Conservation (phyloP, 2,888 invertebrate species). For the Calephelis perditalis region DNA sequence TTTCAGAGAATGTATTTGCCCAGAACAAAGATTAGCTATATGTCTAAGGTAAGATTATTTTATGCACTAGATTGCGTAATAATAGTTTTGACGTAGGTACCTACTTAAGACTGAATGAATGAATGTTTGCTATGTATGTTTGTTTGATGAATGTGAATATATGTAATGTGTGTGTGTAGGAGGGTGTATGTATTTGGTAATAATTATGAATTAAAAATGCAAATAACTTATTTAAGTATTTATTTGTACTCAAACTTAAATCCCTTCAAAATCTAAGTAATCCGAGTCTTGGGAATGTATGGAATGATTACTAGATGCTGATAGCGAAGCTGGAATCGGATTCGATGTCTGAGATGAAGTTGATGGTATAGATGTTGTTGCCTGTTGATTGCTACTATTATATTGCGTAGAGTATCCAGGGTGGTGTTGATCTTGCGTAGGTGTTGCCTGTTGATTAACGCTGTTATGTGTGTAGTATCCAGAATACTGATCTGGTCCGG, state of each 20-base stretch:
- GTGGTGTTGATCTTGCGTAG: slow-evolving; percentile 34
- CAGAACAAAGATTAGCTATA: neutral
- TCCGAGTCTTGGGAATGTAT: slow-evolving; percentile 33
- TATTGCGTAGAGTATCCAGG: slow-evolving; percentile 25
- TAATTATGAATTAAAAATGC: slow-evolving; percentile 32
- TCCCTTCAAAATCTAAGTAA: slow-evolving; percentile 34
- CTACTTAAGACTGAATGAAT: too few relatives aligned
- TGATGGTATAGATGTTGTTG: slow-evolving; percentile 2
- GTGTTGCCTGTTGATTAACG: slow-evolving; percentile 32
- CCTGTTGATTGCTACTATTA: neutral
- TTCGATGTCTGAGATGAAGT: slow-evolving; percentile 31
- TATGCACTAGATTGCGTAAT: too few relatives aligned
- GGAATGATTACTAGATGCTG: slow-evolving; percentile 33
- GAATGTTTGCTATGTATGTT: too few relatives aligned
- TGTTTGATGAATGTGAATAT: too few relatives aligned
- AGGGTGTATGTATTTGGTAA: slow-evolving; percentile 23
- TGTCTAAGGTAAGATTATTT: neutral
- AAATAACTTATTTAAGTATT: slow-evolving; percentile 32
- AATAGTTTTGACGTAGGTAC: too few relatives aligned
- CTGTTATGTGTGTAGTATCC: slow-evolving; percentile 28
- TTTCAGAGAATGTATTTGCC: slow-evolving; percentile 28
- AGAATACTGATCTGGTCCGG: slow-evolving; percentile 34
- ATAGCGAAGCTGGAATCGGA: slow-evolving; percentile 30
- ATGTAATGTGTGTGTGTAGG: neutral
- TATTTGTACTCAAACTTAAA: slow-evolving; percentile 36